phyloP scores from a whole-genome alignment of 2,797 vertebrate genomes.

The Pteropus rufus region DNA sequence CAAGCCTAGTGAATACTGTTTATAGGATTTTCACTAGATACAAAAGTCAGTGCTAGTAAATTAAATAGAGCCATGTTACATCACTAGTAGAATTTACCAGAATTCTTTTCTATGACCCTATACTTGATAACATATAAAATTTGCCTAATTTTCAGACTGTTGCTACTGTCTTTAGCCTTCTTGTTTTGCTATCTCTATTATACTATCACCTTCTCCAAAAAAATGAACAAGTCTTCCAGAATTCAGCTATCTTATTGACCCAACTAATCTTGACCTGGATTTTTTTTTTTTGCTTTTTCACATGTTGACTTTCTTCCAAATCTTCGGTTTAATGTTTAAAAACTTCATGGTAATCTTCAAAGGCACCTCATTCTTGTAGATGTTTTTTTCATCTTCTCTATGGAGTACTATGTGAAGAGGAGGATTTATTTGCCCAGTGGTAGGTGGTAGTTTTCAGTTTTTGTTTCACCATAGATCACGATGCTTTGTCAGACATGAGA shows the following conservation, averaged over 20 bases:
- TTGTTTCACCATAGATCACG: not conserved
- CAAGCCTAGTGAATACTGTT: conserved; percentile 90
- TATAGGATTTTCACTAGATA: conserved; percentile 86
- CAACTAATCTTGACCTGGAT: conserved; percentile 88
- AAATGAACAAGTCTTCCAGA: conserved; percentile 78
- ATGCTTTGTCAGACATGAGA: not conserved
- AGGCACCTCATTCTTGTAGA: conserved; percentile 88
- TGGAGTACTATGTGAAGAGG: conserved; percentile 91
- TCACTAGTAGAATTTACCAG: conserved; percentile 88
- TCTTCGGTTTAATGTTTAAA: conserved; percentile 89
- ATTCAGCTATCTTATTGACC: conserved; percentile 81
- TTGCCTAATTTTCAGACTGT: conserved; percentile 86
- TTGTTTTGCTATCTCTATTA: conserved; percentile 89
- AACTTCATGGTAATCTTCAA: conserved; percentile 92
- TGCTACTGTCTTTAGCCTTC: conserved; percentile 77
- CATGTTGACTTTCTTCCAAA: conserved; percentile 93
- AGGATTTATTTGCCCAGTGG: conserved; percentile 93
- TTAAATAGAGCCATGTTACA: conserved; percentile 89
- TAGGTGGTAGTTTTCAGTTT: conserved; percentile 65
- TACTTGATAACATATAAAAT: conserved; percentile 90
- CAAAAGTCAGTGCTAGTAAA: conserved; percentile 82
- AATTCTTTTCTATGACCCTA: conserved; percentile 88
- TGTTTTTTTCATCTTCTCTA: conserved; percentile 83
- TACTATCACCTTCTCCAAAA: conserved; percentile 80
- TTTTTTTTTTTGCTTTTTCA: conserved; percentile 87